These are phyloP conservation scores for Scartelaos histophorus DNA, from an alignment of 2,113 vertebrate species.

Conservation along the genomic window DNA sequence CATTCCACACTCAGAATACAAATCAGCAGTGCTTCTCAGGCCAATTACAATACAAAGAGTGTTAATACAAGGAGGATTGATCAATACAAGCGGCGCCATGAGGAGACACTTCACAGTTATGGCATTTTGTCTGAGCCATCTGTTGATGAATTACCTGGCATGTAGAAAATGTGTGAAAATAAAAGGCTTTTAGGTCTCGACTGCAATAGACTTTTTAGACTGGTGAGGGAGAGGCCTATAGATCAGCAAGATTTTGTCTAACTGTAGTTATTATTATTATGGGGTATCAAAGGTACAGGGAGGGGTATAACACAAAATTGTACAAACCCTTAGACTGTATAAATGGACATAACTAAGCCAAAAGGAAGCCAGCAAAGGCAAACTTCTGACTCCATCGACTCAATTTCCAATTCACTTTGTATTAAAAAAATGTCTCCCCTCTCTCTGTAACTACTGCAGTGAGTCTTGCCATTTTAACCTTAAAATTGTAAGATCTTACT, in stretches of 20 bases:
- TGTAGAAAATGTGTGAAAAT: not conserved
- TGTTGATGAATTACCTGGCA: constrained; percentile 1
- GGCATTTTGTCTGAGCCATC: not conserved
- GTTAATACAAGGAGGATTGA: not conserved
- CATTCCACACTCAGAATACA: constrained; percentile 27
- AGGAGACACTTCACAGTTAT: not conserved
- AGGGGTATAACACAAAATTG: not conserved
- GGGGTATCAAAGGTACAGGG: not conserved
- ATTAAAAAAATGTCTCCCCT: too few relatives aligned
- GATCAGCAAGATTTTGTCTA: not conserved
- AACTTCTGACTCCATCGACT: too few relatives aligned
- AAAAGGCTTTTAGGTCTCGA: not conserved
- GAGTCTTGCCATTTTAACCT: too few relatives aligned
- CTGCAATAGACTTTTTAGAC: not conserved
- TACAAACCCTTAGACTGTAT: not conserved
- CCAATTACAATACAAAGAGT: not conserved
- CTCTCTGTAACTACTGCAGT: too few relatives aligned
- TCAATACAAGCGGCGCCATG: not conserved
- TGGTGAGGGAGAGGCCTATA: not conserved
- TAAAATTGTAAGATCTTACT: too few relatives aligned
- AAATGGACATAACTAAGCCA: too few relatives aligned
- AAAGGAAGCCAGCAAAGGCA: too few relatives aligned
- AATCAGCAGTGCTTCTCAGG: constrained; percentile 1
- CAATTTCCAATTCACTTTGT: too few relatives aligned
- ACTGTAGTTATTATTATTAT: not conserved